Base-by-base conservation (phyloP, 2,888 invertebrate species). In the Mystacides longicornis region DNA sequence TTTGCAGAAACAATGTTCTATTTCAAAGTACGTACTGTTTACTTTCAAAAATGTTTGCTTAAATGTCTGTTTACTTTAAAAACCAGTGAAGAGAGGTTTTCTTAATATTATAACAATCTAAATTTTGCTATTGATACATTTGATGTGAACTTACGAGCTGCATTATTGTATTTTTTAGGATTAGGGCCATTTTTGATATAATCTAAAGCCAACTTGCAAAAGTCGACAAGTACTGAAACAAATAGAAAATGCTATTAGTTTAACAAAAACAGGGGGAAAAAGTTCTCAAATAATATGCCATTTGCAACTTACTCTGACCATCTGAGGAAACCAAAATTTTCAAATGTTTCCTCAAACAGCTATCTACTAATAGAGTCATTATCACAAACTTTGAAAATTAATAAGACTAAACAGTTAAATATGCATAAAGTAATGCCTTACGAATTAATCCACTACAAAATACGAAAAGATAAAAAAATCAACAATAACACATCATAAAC, bases 101-200 rank as follows among this genome's bases (percentile, higher is more conserved):
- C n/a, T n/a, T n/a, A n/a, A n/a, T n/a, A 31, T 31, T 9, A 31
- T 14, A 31, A 31, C 31, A 31, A 9, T 31, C 31, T 7, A 14
- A 14, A 9, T 31, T 31, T 31, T 31, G 7, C 14, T 9, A 31
- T 9, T 14, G 14, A 31, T 9, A 14, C 31, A 31, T 31, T 9
- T 31, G 31, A 21, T 45, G 37, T 37, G 14, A 37, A 53, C 71
- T 69, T 67, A 82, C 82, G 81, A 54, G 86, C 82, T 56, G 85
- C 85, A 55, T 80, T 73, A 48, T 68, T 71, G 64, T 82, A 83
- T 55, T 83, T 73, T 67, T 83, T 84, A 14, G 71, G 64, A 68
- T 85, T 85, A 19, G 79, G 74, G 16, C 86, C 86, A 71, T 83
- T 85, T 58, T 79, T 78, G 23, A 87, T 65, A 67, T 80, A 86